Percentiles rank a stretch among this genome's conserved stretches.
Conservation (phyloP, 2,113 vertebrate genomes). For the Theristicus caerulescens region DNA sequence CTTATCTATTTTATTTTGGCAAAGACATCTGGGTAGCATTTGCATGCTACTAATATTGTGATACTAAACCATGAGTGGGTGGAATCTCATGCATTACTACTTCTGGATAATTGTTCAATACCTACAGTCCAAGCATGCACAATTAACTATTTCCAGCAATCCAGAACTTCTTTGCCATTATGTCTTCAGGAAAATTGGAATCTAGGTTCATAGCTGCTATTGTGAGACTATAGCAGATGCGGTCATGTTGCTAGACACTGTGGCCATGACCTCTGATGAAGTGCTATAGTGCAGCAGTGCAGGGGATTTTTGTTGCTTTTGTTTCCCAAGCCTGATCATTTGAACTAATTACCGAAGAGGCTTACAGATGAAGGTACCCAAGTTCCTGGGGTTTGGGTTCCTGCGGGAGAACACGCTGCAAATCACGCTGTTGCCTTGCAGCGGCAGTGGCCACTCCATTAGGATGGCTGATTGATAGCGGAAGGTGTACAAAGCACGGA, state of each 20-base stretch:
- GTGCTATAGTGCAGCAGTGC: background rate
- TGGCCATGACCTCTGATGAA: background rate
- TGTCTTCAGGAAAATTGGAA: background rate
- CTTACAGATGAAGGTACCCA: background rate
- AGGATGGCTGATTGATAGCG: background rate
- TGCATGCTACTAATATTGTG: background rate
- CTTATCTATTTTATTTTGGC: background rate
- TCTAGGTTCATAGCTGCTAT: background rate
- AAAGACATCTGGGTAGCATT: background rate
- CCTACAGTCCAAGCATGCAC: rapidly evolving
- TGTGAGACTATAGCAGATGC: background rate
- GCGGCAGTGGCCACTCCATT: background rate
- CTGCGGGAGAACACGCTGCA: background rate
- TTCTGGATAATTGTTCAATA: background rate
- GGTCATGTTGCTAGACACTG: background rate
- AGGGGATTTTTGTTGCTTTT: background rate
- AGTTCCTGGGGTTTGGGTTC: background rate
- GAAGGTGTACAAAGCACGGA: background rate
- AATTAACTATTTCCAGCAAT: background rate
- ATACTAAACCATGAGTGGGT: background rate
- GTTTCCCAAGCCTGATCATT: background rate
- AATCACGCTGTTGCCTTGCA: background rate
- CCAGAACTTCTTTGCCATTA: background rate
- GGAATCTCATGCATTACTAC: background rate
- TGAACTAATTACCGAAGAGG: background rate